Percentiles rank a stretch among this genome's conserved stretches.
Conservation (phyloP, 2,797 vertebrate genomes). For the Neosilurus hyrtlii region DNA sequence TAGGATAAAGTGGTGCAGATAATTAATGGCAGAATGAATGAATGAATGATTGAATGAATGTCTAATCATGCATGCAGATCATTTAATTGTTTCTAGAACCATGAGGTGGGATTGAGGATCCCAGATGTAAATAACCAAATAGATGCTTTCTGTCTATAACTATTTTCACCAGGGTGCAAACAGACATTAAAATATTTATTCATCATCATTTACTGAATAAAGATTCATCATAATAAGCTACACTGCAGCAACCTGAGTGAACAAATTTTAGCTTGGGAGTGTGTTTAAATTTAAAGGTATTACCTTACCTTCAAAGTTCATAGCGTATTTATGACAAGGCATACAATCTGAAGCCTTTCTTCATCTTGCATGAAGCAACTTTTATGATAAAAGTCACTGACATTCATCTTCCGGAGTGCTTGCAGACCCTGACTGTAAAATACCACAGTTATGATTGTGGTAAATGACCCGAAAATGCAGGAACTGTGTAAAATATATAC, state of each 20-base stretch:
- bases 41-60: too few species aligned
- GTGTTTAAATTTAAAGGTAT: not conserved
- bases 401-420: not conserved
- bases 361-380: not conserved
- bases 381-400: not conserved
- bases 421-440: constrained; percentile 1
- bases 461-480: not conserved
- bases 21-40: too few species aligned
- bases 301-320: not conserved
- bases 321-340: not conserved
- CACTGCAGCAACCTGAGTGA: not conserved
- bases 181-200: too few species aligned
- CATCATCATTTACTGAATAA: too few species aligned
- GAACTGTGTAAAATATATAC: not conserved
- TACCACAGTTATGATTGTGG: not conserved
- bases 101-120: too few species aligned
- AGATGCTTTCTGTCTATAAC: too few species aligned
- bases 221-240: not conserved
- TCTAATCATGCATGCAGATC: too few species aligned
- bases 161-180: too few species aligned
- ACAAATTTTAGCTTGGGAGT: not conserved
- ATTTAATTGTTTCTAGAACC: too few species aligned
- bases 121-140: too few species aligned
- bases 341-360: not conserved
- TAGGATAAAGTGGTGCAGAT: too few species aligned